phyloP scores from a whole-genome alignment of 2,888 invertebrate species.

The Drosophila gaucha region DNA sequence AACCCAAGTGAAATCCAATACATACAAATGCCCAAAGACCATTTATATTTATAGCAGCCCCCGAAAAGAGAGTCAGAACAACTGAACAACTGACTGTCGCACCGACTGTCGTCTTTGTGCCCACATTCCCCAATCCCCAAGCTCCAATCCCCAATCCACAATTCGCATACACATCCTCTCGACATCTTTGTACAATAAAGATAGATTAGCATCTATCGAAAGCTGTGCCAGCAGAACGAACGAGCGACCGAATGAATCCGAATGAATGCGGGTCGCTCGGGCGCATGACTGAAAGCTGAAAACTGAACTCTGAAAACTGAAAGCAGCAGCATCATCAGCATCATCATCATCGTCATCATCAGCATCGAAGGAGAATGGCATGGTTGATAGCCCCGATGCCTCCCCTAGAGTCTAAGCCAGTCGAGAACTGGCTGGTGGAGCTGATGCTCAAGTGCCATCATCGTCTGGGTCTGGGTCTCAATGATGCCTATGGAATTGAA shows the following conservation, averaged over 20 bases:
- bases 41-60: conserved; percentile 69
- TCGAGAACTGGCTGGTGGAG: conserved; percentile 49
- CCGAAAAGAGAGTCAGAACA: conserved; percentile 38
- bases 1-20: conserved; percentile 68
- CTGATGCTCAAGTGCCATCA: conserved; percentile 67
- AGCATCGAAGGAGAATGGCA: conserved; percentile 2
- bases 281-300: conserved; percentile 65
- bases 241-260: conserved; percentile 58
- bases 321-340: conserved; percentile 38
- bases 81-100: conserved; percentile 28
- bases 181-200: conserved; percentile 76
- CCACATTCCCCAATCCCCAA: conserved; percentile 27
- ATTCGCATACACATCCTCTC: conserved; percentile 70
- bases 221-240: conserved; percentile 65
- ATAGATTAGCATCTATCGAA: conserved; percentile 76
- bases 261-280: conserved; percentile 57
- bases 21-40: conserved; percentile 56
- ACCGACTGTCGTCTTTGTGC: conserved; percentile 40
- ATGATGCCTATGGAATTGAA: conserved; percentile 58
- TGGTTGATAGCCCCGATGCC: conserved; percentile 18
- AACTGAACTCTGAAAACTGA: conserved; percentile 10
- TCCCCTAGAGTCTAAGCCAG: conserved; percentile 65
- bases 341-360: conserved; percentile 20
- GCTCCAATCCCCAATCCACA: conserved; percentile 23
- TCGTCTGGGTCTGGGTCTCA: conserved; percentile 52